A percentile compares a stretch with the other conserved stretches of the same genome.
Conservation (phyloP, 1,140 invertebrate species). For the Helicoverpa armigera region DNA sequence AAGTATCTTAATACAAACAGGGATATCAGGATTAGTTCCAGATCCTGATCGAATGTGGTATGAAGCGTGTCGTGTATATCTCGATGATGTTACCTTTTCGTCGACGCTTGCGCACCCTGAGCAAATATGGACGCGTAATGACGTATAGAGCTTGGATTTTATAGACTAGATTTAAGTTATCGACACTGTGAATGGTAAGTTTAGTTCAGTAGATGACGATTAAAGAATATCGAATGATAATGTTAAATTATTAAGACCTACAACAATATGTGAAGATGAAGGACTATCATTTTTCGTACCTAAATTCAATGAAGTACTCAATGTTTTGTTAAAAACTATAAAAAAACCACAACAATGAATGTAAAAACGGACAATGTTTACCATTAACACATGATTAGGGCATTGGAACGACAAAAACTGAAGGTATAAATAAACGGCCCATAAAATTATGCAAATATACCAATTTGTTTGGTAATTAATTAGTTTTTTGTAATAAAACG, state of each 20-base stretch:
- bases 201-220: no score
- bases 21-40: conserved; percentile 45
- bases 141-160: conserved; percentile 53
- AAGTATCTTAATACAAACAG: conserved; percentile 35
- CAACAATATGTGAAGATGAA: no score
- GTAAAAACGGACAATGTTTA: conserved; percentile 26
- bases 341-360: not conserved
- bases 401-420: not conserved
- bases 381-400: conserved; percentile 3
- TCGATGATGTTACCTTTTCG: conserved; percentile 48
- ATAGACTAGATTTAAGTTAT: conserved; percentile 32
- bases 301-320: no score
- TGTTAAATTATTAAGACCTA: no score
- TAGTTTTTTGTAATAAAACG: conserved; percentile 6
- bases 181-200: not conserved
- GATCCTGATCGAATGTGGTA: conserved; percentile 41
- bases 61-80: conserved; percentile 47
- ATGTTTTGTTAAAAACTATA: not conserved
- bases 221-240: no score
- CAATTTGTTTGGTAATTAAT: conserved; percentile 31
- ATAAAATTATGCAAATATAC: conserved; percentile 43
- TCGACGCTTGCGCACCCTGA: conserved; percentile 44
- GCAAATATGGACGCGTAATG: conserved; percentile 66
- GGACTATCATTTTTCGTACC: no score
- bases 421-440: conserved; percentile 7